Conservation (phyloP, 2,113 vertebrate genomes). For the Oenanthe oenanthe region DNA sequence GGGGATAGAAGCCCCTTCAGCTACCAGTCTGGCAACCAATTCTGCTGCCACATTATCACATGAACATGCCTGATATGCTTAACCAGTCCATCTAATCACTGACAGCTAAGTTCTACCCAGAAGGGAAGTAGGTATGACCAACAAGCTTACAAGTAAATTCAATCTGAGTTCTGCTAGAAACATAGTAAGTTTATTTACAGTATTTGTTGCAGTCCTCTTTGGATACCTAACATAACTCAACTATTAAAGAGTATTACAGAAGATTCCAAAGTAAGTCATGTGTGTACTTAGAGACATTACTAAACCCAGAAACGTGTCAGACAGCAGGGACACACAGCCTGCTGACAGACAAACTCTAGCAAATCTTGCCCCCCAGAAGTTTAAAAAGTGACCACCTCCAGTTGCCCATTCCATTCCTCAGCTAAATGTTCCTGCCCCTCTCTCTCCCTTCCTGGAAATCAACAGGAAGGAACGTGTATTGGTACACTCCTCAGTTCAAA, state of each 20-base stretch:
- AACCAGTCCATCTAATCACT: background rate
- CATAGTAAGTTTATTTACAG: background rate
- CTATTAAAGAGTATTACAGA: background rate
- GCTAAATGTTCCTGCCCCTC: background rate
- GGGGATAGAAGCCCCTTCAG: background rate
- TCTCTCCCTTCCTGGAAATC: background rate
- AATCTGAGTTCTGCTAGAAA: background rate
- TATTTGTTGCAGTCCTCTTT: background rate
- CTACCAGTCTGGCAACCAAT: background rate
- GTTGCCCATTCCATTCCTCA: slow-evolving; percentile 39
- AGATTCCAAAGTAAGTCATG: background rate
- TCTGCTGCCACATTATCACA: background rate
- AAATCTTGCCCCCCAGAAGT: background rate
- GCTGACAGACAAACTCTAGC: slow-evolving; percentile 30
- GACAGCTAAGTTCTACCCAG: background rate
- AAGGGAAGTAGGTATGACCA: background rate
- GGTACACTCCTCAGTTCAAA: background rate
- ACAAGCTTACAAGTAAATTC: background rate
- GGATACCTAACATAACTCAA: background rate
- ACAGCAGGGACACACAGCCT: background rate
- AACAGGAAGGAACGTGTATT: background rate
- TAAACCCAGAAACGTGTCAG: slow-evolving; percentile 21
- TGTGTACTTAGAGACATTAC: background rate
- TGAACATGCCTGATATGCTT: background rate
- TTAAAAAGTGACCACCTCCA: slow-evolving; percentile 29